phyloP scores from a whole-genome alignment of 2,888 invertebrate genomes.

The Chaetoderma sp. region DNA sequence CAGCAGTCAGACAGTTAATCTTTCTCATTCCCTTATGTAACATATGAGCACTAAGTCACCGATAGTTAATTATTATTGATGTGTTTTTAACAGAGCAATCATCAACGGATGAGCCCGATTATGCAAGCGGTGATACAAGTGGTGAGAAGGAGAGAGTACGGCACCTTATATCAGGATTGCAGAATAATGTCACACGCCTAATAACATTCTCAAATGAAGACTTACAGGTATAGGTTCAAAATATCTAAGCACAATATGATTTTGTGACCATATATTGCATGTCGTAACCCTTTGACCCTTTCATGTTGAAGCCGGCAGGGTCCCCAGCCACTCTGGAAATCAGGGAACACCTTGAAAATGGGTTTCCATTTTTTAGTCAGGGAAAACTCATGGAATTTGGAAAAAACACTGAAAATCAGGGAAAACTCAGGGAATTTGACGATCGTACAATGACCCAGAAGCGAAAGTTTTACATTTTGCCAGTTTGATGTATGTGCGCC shows the following conservation, averaged over 20 bases:
- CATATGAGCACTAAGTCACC: no score
- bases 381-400: no score
- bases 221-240: constrained; percentile 46
- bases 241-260: no score
- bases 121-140: constrained; percentile 31
- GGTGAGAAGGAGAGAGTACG: constrained; percentile 37
- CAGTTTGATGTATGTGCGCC: no score
- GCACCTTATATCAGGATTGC: constrained; percentile 43
- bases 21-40: no score
- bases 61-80: no score
- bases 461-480: no score
- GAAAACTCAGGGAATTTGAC: no score
- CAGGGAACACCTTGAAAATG: no score
- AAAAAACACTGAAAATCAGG: neutral
- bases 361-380: neutral
- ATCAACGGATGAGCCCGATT: constrained; percentile 49
- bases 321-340: no score
- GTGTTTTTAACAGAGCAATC: neutral
- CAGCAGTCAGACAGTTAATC: no score
- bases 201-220: constrained; percentile 59
- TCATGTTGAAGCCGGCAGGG: neutral
- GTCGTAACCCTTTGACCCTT: neutral
- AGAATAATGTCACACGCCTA: constrained; percentile 52
- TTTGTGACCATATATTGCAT: neutral
- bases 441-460: neutral